Evolutionary conservation across 2,797 vertebrate species (phyloP).

Genomic region (Alosa sapidissima): DNA sequence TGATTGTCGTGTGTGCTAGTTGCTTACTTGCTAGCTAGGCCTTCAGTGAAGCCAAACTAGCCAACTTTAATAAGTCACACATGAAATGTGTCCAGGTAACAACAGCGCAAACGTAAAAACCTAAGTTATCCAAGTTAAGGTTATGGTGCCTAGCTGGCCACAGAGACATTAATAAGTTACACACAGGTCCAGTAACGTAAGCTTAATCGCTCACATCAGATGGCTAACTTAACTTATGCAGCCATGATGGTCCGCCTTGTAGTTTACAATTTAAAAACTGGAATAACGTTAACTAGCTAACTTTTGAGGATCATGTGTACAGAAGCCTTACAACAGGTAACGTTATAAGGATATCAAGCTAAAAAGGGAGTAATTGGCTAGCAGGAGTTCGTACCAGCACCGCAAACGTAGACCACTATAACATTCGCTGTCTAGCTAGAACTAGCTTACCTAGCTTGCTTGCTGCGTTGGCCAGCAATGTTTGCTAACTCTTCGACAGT

Average conservation of each 20-base stretch:
- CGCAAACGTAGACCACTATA: background rate
- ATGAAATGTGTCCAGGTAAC: background rate
- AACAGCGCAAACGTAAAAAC: background rate
- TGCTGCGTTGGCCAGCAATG: background rate
- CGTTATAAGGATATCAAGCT: background rate
- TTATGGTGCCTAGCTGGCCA: background rate
- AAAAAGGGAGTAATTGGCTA: background rate
- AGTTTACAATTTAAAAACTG: background rate
- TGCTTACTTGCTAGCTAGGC: background rate
- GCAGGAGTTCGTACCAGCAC: background rate
- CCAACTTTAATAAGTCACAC: background rate
- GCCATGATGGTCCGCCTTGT: background rate
- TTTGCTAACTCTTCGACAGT: constrained; percentile 9
- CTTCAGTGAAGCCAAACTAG: background rate
- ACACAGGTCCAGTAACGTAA: background rate
- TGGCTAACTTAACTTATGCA: background rate
- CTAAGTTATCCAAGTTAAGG: background rate
- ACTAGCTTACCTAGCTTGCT: background rate
- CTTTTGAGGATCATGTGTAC: background rate
- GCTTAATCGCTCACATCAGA: background rate
- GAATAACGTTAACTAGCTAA: background rate
- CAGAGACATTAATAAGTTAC: background rate
- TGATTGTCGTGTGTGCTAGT: background rate
- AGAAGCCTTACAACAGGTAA: background rate
- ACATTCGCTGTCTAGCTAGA: background rate